Conservation (phyloP, 1,140 invertebrate genomes). For the Nephotettix cincticeps region DNA sequence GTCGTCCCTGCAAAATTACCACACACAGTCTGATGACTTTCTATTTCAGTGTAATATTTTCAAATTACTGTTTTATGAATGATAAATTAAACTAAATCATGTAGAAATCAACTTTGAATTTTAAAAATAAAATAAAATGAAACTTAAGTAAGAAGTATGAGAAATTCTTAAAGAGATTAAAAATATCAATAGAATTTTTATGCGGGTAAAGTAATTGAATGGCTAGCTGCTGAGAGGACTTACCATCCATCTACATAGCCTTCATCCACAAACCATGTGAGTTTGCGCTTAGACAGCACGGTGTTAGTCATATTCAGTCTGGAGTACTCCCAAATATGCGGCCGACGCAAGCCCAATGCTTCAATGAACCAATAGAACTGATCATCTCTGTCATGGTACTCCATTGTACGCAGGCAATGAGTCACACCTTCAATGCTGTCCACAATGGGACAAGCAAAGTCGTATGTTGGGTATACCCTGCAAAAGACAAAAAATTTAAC, state of each 20-base stretch:
- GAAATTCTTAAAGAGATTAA: background rate
- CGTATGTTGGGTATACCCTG: conserved; percentile 98
- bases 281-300: conserved; percentile 94
- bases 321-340: conserved; percentile 92
- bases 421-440: conserved; percentile 97
- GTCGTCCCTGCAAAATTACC: conserved; percentile 83
- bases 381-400: conserved; percentile 96
- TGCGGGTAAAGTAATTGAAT: background rate
- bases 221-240: too few relatives aligned
- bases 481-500: conserved; percentile 28
- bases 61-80: background rate
- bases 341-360: conserved; percentile 81
- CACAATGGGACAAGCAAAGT: conserved; percentile 99
- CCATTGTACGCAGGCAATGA: conserved; percentile 95
- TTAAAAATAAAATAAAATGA: background rate
- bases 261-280: conserved; percentile 96
- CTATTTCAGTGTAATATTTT: background rate
- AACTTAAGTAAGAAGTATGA: background rate
- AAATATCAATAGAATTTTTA: background rate
- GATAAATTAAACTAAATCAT: background rate
- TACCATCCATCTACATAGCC: conserved; percentile 95
- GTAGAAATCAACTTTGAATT: background rate
- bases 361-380: conserved; percentile 98
- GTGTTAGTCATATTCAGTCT: conserved; percentile 97
- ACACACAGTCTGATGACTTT: too few relatives aligned